Percentiles rank a stretch among this genome's conserved stretches.
phyloP scores from a whole-genome alignment of 2,113 vertebrate genomes.

The Larimichthys polyactis region DNA sequence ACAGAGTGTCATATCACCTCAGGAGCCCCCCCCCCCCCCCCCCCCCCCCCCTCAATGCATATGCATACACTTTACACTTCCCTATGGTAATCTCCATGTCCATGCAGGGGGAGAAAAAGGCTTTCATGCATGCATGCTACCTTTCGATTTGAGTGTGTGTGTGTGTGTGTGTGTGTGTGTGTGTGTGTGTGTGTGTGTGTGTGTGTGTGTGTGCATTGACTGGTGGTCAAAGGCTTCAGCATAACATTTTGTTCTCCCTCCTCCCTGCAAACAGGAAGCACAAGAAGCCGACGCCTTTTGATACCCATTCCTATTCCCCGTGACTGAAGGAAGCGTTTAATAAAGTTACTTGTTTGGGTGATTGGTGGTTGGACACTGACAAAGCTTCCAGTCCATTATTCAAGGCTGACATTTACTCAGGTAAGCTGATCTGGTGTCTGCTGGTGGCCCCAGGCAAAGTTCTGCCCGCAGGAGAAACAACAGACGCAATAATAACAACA shows the following conservation, averaged over 20 bases:
- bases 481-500: conserved; percentile 48
- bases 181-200: not conserved
- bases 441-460: conserved; percentile 30
- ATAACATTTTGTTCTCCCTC: conserved; percentile 31
- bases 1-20: conserved; percentile 62
- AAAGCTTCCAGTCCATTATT: conserved; percentile 35
- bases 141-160: not conserved
- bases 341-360: conserved; percentile 1
- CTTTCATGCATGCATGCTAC: conserved; percentile 8
- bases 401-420: conserved; percentile 24
- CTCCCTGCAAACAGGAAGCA: conserved; percentile 23
- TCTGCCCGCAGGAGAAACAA: conserved; percentile 45
- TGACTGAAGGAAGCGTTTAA: conserved; percentile 35
- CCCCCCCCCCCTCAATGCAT: conserved; percentile 22
- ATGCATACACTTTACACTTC: conserved; percentile 37
- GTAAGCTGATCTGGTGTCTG: conserved; percentile 55
- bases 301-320: conserved; percentile 19
- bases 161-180: not conserved
- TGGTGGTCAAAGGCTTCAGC: not conserved
- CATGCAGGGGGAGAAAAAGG: conserved; percentile 9
- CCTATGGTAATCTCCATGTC: conserved; percentile 14
- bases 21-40: conserved; percentile 12
- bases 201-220: not conserved
- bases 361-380: not conserved
- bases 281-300: not conserved